Evolutionary conservation across 2,888 invertebrate species (phyloP).

Genomic region (Drosophila kambysellisi): DNA sequence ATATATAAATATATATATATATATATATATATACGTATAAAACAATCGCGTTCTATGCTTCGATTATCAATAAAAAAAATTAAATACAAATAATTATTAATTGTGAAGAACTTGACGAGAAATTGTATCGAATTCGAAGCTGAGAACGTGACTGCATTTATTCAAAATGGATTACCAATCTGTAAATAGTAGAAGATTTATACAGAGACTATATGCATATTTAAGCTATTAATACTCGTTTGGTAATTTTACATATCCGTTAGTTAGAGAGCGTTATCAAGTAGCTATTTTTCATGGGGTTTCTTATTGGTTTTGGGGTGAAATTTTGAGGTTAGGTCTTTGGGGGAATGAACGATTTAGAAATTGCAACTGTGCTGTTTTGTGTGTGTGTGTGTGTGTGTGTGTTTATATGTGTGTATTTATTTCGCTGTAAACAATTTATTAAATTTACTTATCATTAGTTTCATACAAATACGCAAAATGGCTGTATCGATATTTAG

Average conservation of each 20-base stretch:
- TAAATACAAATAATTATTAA: neutral
- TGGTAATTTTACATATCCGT: constrained; percentile 68
- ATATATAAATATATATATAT: constrained; percentile 19
- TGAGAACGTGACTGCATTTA: constrained; percentile 30
- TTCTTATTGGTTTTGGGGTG: neutral
- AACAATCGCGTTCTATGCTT: constrained; percentile 31
- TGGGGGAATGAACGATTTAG: neutral
- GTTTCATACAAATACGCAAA: constrained; percentile 60
- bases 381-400: constrained; percentile 11
- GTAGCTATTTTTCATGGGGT: constrained; percentile 11
- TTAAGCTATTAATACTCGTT: constrained; percentile 79
- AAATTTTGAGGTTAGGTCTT: neutral
- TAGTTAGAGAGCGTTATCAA: constrained; percentile 50
- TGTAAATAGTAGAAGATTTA: constrained; percentile 60
- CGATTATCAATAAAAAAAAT: constrained; percentile 4
- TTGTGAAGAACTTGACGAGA: constrained; percentile 4
- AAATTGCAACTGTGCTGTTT: constrained; percentile 34
- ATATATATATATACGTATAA: constrained; percentile 31
- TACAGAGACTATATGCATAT: constrained; percentile 61
- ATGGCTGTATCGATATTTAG: constrained; percentile 55
- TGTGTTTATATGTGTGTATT: constrained; percentile 9
- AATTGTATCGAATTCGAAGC: constrained; percentile 19
- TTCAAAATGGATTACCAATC: constrained; percentile 39
- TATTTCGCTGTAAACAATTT: constrained; percentile 71
- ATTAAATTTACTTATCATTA: constrained; percentile 54